Evolutionary conservation across 2,888 invertebrate species (phyloP).

Genomic region (Tenodera sinensis): DNA sequence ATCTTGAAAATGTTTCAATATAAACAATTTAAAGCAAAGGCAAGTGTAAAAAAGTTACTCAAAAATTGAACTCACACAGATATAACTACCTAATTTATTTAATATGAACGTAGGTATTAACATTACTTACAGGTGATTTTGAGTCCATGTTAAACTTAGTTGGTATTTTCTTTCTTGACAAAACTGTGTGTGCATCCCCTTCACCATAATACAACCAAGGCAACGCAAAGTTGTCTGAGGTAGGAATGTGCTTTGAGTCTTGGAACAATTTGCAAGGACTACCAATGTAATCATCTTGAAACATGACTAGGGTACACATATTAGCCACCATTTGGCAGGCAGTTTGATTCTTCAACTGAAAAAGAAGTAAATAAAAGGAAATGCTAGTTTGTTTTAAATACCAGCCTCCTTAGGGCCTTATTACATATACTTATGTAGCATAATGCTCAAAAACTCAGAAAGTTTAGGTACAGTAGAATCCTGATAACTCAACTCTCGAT

Average conservation of each 20-base stretch:
- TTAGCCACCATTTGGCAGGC: constrained; percentile 67
- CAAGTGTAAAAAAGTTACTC: no score
- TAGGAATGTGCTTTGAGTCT: constrained; percentile 38
- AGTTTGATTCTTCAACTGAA: constrained; percentile 43
- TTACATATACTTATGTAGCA: no score
- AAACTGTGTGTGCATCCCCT: constrained; percentile 46
- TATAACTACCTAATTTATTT: no score
- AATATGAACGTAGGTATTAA: neutral
- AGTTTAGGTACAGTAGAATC: no score
- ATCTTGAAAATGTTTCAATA: no score
- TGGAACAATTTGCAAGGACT: constrained; percentile 46
- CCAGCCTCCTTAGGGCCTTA: no score
- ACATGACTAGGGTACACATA: constrained; percentile 60
- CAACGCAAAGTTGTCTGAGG: constrained; percentile 35
- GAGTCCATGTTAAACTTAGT: constrained; percentile 46
- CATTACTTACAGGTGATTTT: constrained; percentile 42
- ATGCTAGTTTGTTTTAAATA: no score
- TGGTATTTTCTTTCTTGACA: constrained; percentile 47
- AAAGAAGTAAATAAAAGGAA: neutral
- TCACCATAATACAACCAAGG: constrained; percentile 49
- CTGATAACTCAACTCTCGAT: no score
- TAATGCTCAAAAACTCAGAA: no score
- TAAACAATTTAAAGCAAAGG: no score
- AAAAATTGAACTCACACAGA: no score
- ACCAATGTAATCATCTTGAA: constrained; percentile 47